Percentiles rank a stretch among this genome's conserved stretches.
These are phyloP conservation scores for Craniophora ligustri DNA, from an alignment of 2,888 invertebrate genomes.

Conservation along the genomic window DNA sequence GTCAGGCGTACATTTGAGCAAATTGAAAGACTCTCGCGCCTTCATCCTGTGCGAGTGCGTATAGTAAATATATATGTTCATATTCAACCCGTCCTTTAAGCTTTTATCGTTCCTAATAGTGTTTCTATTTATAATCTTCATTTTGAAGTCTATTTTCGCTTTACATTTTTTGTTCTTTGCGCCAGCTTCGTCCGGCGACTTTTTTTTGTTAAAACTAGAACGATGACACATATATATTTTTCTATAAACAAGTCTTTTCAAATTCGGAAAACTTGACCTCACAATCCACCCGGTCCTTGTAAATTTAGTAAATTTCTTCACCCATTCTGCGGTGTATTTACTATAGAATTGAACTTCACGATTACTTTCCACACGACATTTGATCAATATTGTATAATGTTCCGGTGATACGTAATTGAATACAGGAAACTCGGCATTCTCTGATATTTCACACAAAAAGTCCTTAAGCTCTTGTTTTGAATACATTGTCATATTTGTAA, in stretches of 20 bases:
- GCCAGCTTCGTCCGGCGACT: neutral
- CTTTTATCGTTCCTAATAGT: constrained; percentile 58
- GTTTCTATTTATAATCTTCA: constrained; percentile 57
- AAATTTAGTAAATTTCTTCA: constrained; percentile 59
- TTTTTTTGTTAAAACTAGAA: constrained; percentile 54
- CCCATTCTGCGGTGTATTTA: constrained; percentile 54
- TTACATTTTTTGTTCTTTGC: constrained; percentile 52
- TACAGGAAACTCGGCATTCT: constrained; percentile 42
- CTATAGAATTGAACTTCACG: constrained; percentile 45
- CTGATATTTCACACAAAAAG: constrained; percentile 54
- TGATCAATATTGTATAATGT: constrained; percentile 38
- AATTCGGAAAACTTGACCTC: constrained; percentile 42
- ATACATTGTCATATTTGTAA: constrained; percentile 23
- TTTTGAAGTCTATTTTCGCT: constrained; percentile 62
- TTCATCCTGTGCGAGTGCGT: constrained; percentile 57
- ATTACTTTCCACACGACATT: constrained; percentile 54
- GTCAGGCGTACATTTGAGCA: constrained; percentile 49
- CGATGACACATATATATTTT: constrained; percentile 59
- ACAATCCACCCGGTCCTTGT: constrained; percentile 61
- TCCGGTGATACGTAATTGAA: constrained; percentile 59
- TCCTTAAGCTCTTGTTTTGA: constrained; percentile 34
- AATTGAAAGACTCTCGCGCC: constrained; percentile 35
- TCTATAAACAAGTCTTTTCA: constrained; percentile 56
- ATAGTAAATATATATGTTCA: constrained; percentile 52
- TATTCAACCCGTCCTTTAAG: constrained; percentile 57